A percentile compares a stretch with the other conserved stretches of the same genome.
phyloP scores from a whole-genome alignment of 1,140 invertebrate species.

The Drosophila baimaii region DNA sequence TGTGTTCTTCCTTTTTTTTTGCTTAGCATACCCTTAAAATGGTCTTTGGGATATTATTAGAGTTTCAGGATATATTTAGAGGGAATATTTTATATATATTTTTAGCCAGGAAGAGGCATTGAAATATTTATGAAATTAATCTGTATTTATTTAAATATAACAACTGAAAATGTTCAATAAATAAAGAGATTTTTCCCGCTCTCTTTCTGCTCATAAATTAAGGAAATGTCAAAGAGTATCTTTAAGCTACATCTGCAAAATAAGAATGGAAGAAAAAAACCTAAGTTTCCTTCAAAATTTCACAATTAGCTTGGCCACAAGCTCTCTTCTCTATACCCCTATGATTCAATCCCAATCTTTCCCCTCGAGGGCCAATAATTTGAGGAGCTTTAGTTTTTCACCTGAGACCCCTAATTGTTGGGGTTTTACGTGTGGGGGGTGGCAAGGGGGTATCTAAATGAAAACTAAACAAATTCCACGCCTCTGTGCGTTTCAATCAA shows the following conservation, averaged over 20 bases:
- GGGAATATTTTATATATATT: too few relatives aligned
- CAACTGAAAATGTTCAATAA: too few relatives aligned
- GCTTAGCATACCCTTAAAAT: neutral
- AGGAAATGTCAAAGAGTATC: too few relatives aligned
- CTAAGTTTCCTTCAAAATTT: neutral
- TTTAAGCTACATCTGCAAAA: too few relatives aligned
- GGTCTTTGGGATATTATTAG: neutral
- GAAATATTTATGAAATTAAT: too few relatives aligned
- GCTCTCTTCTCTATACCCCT: neutral
- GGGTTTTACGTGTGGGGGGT: neutral
- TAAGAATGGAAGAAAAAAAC: too few relatives aligned
- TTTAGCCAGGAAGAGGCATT: too few relatives aligned
- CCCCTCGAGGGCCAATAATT: neutral
- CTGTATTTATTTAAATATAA: neutral
- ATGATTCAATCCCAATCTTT: neutral
- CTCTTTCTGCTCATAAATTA: too few relatives aligned
- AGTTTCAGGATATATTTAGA: accelerated
- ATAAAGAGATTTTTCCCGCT: too few relatives aligned
- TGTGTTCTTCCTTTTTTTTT: neutral
- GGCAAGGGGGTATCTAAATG: constrained; percentile 5
- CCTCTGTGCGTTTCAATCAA: constrained; percentile 38
- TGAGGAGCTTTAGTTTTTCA: neutral
- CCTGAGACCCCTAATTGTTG: constrained; percentile 2
- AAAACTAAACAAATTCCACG: constrained; percentile 50
- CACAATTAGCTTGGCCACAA: too few relatives aligned